These are phyloP conservation scores for Pempheris klunzingeri DNA, from an alignment of 2,797 vertebrate species.

Conservation along the genomic window DNA sequence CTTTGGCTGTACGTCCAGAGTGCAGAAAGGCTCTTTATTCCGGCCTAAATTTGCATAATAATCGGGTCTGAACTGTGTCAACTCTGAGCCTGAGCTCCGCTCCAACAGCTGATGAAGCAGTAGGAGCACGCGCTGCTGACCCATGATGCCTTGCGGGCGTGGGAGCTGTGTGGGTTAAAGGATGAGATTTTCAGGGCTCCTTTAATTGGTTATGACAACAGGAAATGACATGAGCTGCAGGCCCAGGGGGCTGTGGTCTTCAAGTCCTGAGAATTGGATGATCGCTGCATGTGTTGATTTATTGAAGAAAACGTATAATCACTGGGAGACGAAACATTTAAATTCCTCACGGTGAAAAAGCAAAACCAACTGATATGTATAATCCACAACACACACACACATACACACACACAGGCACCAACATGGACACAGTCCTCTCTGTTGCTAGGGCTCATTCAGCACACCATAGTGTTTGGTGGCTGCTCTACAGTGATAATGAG, in stretches of 20 bases:
- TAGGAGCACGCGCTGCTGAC: constrained; percentile 67
- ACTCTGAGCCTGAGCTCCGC: constrained; percentile 59
- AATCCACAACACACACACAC: constrained; percentile 28
- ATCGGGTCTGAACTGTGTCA: constrained; percentile 77
- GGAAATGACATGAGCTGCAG: constrained; percentile 73
- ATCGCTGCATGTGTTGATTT: constrained; percentile 29
- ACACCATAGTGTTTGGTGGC: constrained; percentile 42
- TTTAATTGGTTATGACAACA: constrained; percentile 73
- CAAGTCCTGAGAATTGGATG: constrained; percentile 45
- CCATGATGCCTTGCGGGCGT: constrained; percentile 76
- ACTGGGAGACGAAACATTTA: constrained; percentile 9
- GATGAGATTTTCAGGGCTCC: constrained; percentile 39
- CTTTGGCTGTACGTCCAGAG: constrained; percentile 59
- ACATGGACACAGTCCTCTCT: constrained; percentile 38
- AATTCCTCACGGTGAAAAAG: constrained; percentile 3
- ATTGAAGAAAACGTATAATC: not conserved
- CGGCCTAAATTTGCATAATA: constrained; percentile 78
- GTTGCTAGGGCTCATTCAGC: constrained; percentile 44
- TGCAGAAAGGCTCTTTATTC: constrained; percentile 74
- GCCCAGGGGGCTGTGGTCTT: constrained; percentile 40
- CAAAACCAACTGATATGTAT: not conserved
- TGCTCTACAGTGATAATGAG: constrained; percentile 64
- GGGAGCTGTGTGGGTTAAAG: constrained; percentile 70
- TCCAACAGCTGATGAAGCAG: constrained; percentile 72
- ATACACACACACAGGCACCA: constrained; percentile 30